Conservation (phyloP, 2,888 invertebrate species). For the Acleris literana region DNA sequence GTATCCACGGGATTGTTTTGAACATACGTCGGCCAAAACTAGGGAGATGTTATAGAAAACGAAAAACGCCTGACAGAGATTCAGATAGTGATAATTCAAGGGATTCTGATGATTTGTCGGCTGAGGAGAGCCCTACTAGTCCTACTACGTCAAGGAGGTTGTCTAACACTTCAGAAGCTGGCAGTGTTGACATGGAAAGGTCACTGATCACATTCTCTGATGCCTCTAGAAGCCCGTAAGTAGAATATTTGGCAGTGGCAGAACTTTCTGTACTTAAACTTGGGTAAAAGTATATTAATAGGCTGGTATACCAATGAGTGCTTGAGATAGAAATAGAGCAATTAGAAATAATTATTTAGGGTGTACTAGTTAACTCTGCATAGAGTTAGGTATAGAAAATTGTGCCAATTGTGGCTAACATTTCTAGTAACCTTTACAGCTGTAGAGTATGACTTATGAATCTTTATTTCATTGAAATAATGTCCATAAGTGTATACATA, state of each 20-base stretch:
- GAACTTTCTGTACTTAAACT: background rate
- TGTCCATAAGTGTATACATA: no score
- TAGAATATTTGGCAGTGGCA: constrained; percentile 32
- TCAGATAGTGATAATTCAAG: constrained; percentile 67
- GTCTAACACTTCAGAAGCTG: constrained; percentile 57
- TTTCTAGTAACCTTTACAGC: no score
- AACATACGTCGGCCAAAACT: constrained; percentile 64
- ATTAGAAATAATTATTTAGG: no score
- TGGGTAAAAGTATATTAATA: no score
- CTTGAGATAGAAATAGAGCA: no score
- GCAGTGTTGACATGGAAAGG: constrained; percentile 55
- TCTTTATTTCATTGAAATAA: no score
- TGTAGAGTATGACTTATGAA: no score
- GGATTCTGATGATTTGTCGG: constrained; percentile 73
- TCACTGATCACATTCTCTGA: constrained; percentile 54
- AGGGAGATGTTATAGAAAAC: constrained; percentile 69
- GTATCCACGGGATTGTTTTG: constrained; percentile 63
- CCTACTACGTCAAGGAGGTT: constrained; percentile 45
- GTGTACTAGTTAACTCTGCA: no score
- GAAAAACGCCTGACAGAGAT: constrained; percentile 70
- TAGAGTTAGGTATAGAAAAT: no score
- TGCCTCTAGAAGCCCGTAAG: constrained; percentile 59
- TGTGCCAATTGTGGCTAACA: no score
- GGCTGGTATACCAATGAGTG: no score
- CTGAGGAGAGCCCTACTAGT: constrained; percentile 51